A percentile compares a stretch with the other conserved stretches of the same genome.
Conservation (phyloP, 2,888 invertebrate species). For the Platycheirus rosarum region DNA sequence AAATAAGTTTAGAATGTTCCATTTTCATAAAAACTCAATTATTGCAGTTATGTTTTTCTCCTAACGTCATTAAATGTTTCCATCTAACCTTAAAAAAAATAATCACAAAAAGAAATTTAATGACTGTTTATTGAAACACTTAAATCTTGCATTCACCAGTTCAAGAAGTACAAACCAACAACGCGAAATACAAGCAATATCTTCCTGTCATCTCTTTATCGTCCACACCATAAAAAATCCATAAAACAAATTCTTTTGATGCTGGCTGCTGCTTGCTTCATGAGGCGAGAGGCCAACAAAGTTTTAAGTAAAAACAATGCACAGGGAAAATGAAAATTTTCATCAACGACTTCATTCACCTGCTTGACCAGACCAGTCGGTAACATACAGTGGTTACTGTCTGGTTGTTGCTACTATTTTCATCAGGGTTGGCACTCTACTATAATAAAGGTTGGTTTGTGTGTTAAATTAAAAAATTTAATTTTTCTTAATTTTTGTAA, state of each 20-base stretch:
- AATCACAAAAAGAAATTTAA: background rate
- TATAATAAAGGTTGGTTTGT: no score
- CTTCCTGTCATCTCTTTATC: slow-evolving; percentile 2
- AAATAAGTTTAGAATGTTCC: no score
- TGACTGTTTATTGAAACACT: background rate
- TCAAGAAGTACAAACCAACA: background rate
- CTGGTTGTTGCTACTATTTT: background rate
- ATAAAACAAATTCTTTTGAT: slow-evolving; percentile 38
- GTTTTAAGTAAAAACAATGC: slow-evolving; percentile 41
- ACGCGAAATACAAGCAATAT: background rate
- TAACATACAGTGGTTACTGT: background rate
- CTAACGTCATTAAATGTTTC: no score
- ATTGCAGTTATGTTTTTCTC: no score
- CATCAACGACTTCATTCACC: slow-evolving; percentile 43
- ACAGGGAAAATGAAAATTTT: slow-evolving; percentile 55
- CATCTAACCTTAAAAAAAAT: background rate
- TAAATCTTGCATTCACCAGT: background rate
- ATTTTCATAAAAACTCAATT: no score
- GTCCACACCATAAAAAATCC: slow-evolving; percentile 20
- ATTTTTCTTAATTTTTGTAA: no score
- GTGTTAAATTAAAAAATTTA: no score
- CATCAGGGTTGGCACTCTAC: no score
- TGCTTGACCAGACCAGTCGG: slow-evolving; percentile 46
- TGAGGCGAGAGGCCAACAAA: background rate
- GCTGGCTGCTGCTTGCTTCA: slow-evolving; percentile 5